Percentiles rank a stretch among this genome's conserved stretches.
phyloP scores from a whole-genome alignment of 2,888 invertebrate species.

The Sepioteuthis lessoniana region DNA sequence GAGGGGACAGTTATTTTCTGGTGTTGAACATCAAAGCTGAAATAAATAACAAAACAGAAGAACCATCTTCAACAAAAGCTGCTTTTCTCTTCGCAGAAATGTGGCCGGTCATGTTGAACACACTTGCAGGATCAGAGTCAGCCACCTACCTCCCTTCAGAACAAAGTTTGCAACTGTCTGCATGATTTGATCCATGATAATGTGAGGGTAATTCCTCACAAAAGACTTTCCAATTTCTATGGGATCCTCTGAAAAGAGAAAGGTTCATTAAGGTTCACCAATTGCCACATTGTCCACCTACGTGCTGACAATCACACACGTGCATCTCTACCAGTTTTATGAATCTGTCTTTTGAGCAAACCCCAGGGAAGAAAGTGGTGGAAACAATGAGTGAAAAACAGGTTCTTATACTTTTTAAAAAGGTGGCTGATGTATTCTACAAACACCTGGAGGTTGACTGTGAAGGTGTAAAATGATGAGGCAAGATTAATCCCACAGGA shows the following conservation, averaged over 20 bases:
- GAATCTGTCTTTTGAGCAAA: too few species aligned
- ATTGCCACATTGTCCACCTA: neutral
- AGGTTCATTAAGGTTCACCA: neutral
- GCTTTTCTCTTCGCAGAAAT: neutral
- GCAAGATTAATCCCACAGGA: too few species aligned
- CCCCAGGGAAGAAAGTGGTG: too few species aligned
- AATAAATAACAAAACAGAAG: neutral
- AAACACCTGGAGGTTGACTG: too few species aligned
- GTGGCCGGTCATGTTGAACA: neutral
- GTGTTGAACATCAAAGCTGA: neutral
- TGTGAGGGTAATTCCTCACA: neutral
- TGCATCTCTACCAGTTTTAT: neutral
- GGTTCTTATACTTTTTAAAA: too few species aligned
- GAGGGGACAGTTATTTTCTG: too few species aligned
- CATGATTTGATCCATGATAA: neutral
- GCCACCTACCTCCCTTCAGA: conserved; percentile 4
- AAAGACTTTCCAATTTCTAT: neutral
- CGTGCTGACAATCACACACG: neutral
- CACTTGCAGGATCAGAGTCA: neutral
- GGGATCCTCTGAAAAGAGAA: neutral
- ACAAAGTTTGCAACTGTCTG: neutral
- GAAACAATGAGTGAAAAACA: neutral
- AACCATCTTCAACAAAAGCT: neutral
- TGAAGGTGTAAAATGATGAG: too few species aligned
- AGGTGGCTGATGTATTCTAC: too few species aligned